Evolutionary conservation across 2,888 invertebrate species (phyloP), one percentile per base, ranked within the genome.

Genomic region (Euplexia lucipara): DNA sequence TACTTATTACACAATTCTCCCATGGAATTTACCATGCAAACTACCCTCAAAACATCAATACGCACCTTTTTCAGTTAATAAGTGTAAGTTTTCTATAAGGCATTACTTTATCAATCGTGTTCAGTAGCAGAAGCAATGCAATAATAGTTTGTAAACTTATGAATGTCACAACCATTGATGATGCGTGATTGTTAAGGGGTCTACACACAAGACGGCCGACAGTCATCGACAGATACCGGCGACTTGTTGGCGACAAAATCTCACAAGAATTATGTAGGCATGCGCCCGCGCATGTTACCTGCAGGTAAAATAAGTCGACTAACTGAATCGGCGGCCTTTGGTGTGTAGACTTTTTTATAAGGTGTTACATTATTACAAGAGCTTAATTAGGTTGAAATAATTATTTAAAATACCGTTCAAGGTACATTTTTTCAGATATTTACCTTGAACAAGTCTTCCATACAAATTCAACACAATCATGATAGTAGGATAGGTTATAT

Each of bases 61-160:
- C 49, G 49, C 53, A 69, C 14, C 39, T 53, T 42, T 41, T 41
- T 58, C 41, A 30, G 9, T 49, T 53, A n/a, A 6, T 68, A 57
- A 57, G 53, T 49, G 16, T 56, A 75, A 57, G 63, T 71, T 69
- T 16, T 42, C n/a, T 59, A 9, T 76, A 60, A 76, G 52, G 41
- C 49, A 71, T 56, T 48, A 56, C 48, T 76, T 45, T 66, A 70
- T 41, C 20, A 45, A 76, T 37, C 71, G 72, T 77, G 74, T 74
- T 77, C 78, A 72, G 57, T 49, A 61, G 62, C 56, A 73, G 47
- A 77, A 61, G 41, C 73, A 80, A 78, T 78, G 70, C 78, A 80
- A 66, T 77, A 76, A 60, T 80, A 77, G 63, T 80, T 35, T 48
- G 37, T 66, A 74, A 9, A 77, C 56, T 48, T 77, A 60, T 34